Evolutionary conservation across 2,888 invertebrate genomes (phyloP).

Genomic region (Drosophila anomelani): DNA sequence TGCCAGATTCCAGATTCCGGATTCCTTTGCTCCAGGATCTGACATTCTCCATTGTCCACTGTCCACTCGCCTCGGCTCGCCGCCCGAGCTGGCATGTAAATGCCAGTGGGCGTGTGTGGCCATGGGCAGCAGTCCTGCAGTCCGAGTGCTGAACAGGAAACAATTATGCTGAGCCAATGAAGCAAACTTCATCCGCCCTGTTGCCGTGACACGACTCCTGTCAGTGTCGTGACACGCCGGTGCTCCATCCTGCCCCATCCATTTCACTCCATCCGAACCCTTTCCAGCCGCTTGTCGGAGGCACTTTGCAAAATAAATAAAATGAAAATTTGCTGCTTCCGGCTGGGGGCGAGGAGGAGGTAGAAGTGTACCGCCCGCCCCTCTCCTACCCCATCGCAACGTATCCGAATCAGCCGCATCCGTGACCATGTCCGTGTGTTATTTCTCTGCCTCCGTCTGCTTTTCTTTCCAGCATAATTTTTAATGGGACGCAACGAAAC

Average conservation of each 20-base stretch:
- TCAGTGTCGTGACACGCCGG: conserved; percentile 36
- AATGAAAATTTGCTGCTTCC: conserved; percentile 79
- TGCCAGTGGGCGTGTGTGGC: conserved; percentile 34
- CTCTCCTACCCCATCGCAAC: conserved; percentile 4
- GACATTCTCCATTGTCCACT: conserved; percentile 21
- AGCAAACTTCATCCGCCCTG: conserved; percentile 64
- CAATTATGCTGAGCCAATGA: conserved; percentile 76
- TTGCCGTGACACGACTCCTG: conserved; percentile 63
- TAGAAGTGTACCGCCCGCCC: background rate
- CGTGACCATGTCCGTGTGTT: conserved; percentile 68
- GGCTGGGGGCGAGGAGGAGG: conserved; percentile 32
- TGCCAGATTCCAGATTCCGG: conserved; percentile 2
- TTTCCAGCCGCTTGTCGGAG: conserved; percentile 30
- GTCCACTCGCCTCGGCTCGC: conserved; percentile 1
- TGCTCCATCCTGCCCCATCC: background rate
- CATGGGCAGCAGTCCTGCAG: conserved; percentile 19
- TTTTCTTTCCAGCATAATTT: conserved; percentile 71
- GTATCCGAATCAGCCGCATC: conserved; percentile 61
- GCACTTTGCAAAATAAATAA: conserved; percentile 80
- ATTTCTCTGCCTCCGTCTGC: conserved; percentile 19
- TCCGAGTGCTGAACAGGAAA: conserved; percentile 60
- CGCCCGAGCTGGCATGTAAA: conserved; percentile 49
- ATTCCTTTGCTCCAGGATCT: background rate
- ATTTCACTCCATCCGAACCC: background rate
- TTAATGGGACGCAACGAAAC: conserved; percentile 80